Evolutionary conservation across 2,113 vertebrate species (phyloP), one percentile per base, ranked within the genome.

Genomic region (Trogon melanurus): DNA sequence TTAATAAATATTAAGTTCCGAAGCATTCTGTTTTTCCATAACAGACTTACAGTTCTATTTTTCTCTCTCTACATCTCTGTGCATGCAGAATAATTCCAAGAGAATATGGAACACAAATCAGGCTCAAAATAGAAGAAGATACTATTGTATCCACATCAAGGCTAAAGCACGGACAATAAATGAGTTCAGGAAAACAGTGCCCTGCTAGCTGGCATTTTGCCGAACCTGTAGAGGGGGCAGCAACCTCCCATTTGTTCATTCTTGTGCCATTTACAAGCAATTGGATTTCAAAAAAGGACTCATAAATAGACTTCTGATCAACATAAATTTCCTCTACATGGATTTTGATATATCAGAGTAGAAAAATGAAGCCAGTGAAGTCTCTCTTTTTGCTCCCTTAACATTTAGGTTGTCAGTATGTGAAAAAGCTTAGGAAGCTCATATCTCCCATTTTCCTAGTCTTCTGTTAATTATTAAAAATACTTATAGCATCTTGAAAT

Each of bases 191-290:
- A 91, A 70, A 73, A 51, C 18, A 85, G 23, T 41, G 38, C 29
- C 15, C 36, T 64, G 74, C 50, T 64, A 96, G 89, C n/a, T 91
- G 79, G 53, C 74, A 92, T 80, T 91, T 81, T 75, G 80, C 29
- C 5, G 2, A 90, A 66, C 13, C 12, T 47, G 11, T 54, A 65
- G 13, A 80, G 48, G 91, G 41, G 44, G 47, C 67, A 91, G 54
- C 44, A 67, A 64, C 19, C 44, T 92, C 60, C 48, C 60, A 56
- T 57, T 74, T 65, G 21, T 57, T 92, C 61, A 73, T 69, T 88
- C 72, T 76, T 78, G 14, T 47, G 84, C 14, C 23, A 83, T 82
- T 73, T 80, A 91, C 32, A 85, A 61, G 60, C 56, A 95, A 89
- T 79, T 85, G 57, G 23, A 54, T 86, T 93, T 81, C 32, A 61